Percentiles rank a stretch among this genome's conserved stretches.
phyloP scores from a whole-genome alignment of 2,888 invertebrate genomes.

The Frankliniella fusca region DNA sequence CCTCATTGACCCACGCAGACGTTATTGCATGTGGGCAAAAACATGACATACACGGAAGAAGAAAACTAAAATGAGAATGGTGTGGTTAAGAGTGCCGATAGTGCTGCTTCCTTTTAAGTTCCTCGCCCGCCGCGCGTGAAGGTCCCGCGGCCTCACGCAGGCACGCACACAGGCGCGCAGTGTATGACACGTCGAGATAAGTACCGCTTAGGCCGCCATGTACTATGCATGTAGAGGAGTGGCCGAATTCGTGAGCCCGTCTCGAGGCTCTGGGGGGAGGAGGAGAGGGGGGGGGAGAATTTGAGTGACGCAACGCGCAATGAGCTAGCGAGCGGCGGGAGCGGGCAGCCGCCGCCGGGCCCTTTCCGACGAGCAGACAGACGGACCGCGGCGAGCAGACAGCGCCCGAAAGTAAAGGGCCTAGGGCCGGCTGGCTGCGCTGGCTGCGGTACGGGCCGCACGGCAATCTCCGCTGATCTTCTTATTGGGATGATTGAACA shows the following conservation, averaged over 20 bases:
- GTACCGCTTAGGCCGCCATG: not conserved
- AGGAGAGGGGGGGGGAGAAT: not conserved
- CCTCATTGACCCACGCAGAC: too few relatives aligned
- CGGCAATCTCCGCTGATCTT: not conserved
- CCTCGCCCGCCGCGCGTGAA: not conserved
- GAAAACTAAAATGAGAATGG: not conserved
- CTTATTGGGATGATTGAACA: slow-evolving; percentile 2
- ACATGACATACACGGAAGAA: too few relatives aligned
- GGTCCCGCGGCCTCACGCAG: not conserved
- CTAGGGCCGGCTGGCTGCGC: too few relatives aligned
- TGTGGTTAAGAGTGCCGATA: not conserved
- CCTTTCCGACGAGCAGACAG: not conserved
- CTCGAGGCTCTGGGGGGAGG: not conserved
- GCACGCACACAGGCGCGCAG: not conserved
- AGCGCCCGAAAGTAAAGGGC: too few relatives aligned
- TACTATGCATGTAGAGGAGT: slow-evolving; percentile 7
- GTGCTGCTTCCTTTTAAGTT: not conserved
- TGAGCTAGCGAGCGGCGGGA: not conserved
- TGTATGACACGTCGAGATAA: slow-evolving; percentile 11
- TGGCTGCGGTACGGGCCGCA: too few relatives aligned
- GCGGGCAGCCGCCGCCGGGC: not conserved
- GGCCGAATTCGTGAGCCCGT: slow-evolving; percentile 14
- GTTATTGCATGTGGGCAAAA: too few relatives aligned
- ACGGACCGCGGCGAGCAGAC: too few relatives aligned
- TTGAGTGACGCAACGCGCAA: slow-evolving; percentile 25